Evolutionary conservation across 1,140 invertebrate species (phyloP), one percentile per base, ranked within the genome.

Genomic region (Drosophila miranda): DNA sequence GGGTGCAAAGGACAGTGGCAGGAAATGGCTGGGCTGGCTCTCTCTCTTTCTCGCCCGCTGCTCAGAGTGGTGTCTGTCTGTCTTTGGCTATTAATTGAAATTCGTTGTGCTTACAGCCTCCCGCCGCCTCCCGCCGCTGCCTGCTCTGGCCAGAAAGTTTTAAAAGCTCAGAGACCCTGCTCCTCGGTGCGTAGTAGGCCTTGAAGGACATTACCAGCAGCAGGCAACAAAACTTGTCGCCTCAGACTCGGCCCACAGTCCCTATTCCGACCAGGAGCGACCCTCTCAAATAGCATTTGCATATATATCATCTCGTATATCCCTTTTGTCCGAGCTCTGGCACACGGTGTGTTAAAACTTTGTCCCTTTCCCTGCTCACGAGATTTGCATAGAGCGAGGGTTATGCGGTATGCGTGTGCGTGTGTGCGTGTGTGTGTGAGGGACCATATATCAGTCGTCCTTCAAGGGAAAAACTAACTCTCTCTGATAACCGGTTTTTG

Each of bases 11-110:
- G 67, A 59, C 54, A 46, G 50, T 59, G 55, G 57, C 76, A 70
- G 77, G 77, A 80, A 81, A 80, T 81, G 78, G 70, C 62, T 71
- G 54, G 78, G 70, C 62, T 71, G 54, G 50, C 42, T 21, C 54
- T 56, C 14, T 23, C 66, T n/a, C 26, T 45, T 21, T 7, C 30
- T 28, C 50, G 71, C 43, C 16, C 4, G 23, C 23, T 26, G 30
- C 13, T 41, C 26, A 30, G 46, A 48, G 58, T 46, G 58, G 55
- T 74, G 64, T 71, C 54, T 61, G 55, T 63, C 44, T 66, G 73
- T 55, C 77, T 57, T 44, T 87, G 71, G 75, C 78, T 82, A 87
- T 87, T 88, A 87, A 87, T 87, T 87, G 83, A 88, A 87, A 87
- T 83, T 83, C 78, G 83, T 83, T 76, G 75, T 80, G 79, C 78